Base-by-base conservation (phyloP, 30 jellyfish, hydroid and myxozoan genomes). In the Pseudorhiza aurosa region DNA sequence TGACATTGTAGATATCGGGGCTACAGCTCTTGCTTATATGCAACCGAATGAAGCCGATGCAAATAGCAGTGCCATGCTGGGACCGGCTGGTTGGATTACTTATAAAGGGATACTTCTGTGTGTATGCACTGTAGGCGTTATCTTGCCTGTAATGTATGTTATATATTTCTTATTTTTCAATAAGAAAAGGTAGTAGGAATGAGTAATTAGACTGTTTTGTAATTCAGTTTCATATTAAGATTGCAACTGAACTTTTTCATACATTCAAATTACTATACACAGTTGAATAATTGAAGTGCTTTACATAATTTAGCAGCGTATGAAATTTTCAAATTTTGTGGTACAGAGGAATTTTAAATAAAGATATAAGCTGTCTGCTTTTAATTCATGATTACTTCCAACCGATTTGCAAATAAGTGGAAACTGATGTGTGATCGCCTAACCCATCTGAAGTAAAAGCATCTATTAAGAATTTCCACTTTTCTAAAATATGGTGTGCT, bases 101-200 rank as follows among this genome's bases (percentile, higher is more conserved):
- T 83, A 58, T 62, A 71, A 72, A 50, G 95, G 95, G 45, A 27
- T 83, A n/a, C 22, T 83, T 43, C 27, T 83, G 14, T 63, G 73
- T 59, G 43, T 83, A 27, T 83, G 95, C 45, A 62, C 75, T n/a
- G 77, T 83, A 8, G 80, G 83, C 0, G 88, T 83, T 26, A 51
- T 83, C 44, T 19, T 83, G 28, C 95, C 95, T 1, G 15, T 63
- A 35, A 6, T 83, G 81, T 71, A 72, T 57, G 47, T 83, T 15
- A 26, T 83, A 28, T 83, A 83, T 71, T 83, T 79, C 24, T 40
- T 47, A 33, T 67, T 58, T 4, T 22, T 42, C 18, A 44, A 42
- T 15, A 76, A 76, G 39, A 43, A 58, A 6, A 76, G 87, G 87
- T 57, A 72, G 85, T 26, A 25, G 5, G 39, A 2, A 17, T 4